Percentiles rank a stretch among this genome's conserved stretches.
phyloP scores from a whole-genome alignment of 37 sponge, comb jelly and placozoan species.

The Agelas oroides region DNA sequence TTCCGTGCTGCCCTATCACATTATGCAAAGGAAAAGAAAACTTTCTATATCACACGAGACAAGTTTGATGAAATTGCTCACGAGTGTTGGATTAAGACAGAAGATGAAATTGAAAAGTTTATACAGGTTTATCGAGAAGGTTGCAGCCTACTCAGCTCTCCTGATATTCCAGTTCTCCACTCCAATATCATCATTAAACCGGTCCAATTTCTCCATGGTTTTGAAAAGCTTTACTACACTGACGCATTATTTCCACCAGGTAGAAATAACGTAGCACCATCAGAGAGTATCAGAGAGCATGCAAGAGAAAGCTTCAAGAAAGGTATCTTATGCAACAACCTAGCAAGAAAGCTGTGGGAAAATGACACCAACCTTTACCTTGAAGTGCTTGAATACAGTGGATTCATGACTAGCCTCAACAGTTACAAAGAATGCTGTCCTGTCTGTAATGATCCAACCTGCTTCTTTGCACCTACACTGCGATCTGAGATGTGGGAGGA shows the following conservation, averaged over 20 bases:
- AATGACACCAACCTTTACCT: slow-evolving; percentile 10
- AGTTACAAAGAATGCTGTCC: not conserved
- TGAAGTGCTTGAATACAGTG: not conserved
- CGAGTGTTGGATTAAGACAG: no score
- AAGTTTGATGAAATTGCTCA: not conserved
- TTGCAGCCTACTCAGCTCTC: no score
- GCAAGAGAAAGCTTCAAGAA: not conserved
- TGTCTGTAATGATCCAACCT: not conserved
- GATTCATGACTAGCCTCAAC: not conserved
- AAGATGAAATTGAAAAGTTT: no score
- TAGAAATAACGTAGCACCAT: not conserved
- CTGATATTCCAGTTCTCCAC: no score
- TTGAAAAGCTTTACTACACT: no score
- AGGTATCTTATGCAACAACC: not conserved
- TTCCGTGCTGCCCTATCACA: not conserved
- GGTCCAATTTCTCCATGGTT: no score
- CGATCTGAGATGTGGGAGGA: not conserved
- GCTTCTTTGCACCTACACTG: slow-evolving; percentile 11
- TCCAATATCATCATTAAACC: no score
- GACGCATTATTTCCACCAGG: not conserved
- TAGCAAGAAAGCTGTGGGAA: not conserved
- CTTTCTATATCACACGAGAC: slow-evolving; percentile 6
- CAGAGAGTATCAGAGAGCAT: not conserved
- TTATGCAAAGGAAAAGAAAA: not conserved
- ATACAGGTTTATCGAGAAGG: no score